Base-by-base conservation (phyloP, 2,797 vertebrate genomes). In the Tympanoctomys barrerae region DNA sequence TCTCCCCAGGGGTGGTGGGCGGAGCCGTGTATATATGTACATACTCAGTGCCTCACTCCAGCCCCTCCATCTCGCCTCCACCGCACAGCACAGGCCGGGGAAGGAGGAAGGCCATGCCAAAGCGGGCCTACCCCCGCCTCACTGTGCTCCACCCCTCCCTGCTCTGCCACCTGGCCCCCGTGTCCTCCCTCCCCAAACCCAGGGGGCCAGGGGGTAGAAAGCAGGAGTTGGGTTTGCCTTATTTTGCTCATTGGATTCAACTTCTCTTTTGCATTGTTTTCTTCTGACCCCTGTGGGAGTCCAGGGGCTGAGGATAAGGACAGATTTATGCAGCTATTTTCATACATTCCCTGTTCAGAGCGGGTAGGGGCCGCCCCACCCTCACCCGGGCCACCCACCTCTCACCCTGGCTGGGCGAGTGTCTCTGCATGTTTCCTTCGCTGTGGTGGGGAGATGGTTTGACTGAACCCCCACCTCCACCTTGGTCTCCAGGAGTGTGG, bases 371-470 rank as follows among this genome's bases (percentile, higher is more conserved):
- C 26, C 36, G 86, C 39, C 49, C 87, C 24, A 14, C 95, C 93
- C 91, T 95, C 33, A 28, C 80, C 86, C 46, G 9, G 89, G 80
- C 96, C 94, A 78, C 57, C 96, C 97, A 57, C 70, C 94, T 95
- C 94, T 62, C 61, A 71, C 61, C 92, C 79, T 62, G 86, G 87
- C 94, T 4, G 2, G 95, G 90, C 80, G 97, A 81, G 36, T 31
- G 91, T 97, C 92, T 96, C 80, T 98, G 98, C 98, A 98, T 98
- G 98, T 98, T 97, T 95, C 96, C 88, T 87, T 97, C 28, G 31
- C 85, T 97, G 96, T 98, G 96, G 95, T 88, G 96, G 96, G 96
- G 96, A 96, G 97, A 95, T 26, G 57, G 94, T 96, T 89, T 81
- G 86, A 89, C 24, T 78, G 95, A 85, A 61, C 18, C 82, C 26